Evolutionary conservation across 2,888 invertebrate species (phyloP).

Genomic region (Furcula furcula): DNA sequence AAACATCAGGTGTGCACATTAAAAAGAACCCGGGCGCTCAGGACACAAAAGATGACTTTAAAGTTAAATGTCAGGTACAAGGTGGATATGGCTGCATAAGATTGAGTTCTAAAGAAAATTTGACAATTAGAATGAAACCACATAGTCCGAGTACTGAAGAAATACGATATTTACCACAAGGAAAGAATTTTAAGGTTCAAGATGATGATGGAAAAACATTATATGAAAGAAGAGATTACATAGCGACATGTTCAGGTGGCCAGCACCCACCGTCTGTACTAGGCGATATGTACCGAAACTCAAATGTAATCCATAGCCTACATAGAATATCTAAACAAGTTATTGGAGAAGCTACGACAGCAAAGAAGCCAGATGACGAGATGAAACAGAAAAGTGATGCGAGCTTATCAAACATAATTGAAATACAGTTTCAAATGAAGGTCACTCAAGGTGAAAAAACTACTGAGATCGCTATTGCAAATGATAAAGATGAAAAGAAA

Average conservation of each 20-base stretch:
- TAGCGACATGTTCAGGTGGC: not conserved
- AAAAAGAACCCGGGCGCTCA: slow-evolving; percentile 46
- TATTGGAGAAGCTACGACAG: slow-evolving; percentile 23
- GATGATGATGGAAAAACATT: slow-evolving; percentile 55
- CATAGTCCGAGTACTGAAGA: slow-evolving; percentile 46
- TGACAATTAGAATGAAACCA: slow-evolving; percentile 43
- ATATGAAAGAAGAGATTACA: slow-evolving; percentile 55
- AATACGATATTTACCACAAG: slow-evolving; percentile 48
- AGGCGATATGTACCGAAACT: slow-evolving; percentile 43
- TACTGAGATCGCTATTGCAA: slow-evolving; percentile 43
- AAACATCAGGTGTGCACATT: slow-evolving; percentile 37
- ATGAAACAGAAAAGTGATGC: slow-evolving; percentile 34
- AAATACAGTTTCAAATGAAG: slow-evolving; percentile 60
- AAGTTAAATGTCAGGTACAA: slow-evolving; percentile 1
- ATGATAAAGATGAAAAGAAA: slow-evolving; percentile 25
- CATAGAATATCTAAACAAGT: slow-evolving; percentile 40
- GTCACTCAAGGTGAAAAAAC: slow-evolving; percentile 52
- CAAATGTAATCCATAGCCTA: slow-evolving; percentile 24
- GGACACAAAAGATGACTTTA: no score
- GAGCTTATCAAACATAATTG: slow-evolving; percentile 52
- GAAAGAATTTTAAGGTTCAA: slow-evolving; percentile 47
- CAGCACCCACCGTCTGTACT: slow-evolving; percentile 26
- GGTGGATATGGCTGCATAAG: slow-evolving; percentile 23
- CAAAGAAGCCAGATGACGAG: slow-evolving; percentile 20
- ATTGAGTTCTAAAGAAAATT: slow-evolving; percentile 42